Evolutionary conservation across 1,140 invertebrate genomes (phyloP).

Genomic region (Zaprionus taronus): DNA sequence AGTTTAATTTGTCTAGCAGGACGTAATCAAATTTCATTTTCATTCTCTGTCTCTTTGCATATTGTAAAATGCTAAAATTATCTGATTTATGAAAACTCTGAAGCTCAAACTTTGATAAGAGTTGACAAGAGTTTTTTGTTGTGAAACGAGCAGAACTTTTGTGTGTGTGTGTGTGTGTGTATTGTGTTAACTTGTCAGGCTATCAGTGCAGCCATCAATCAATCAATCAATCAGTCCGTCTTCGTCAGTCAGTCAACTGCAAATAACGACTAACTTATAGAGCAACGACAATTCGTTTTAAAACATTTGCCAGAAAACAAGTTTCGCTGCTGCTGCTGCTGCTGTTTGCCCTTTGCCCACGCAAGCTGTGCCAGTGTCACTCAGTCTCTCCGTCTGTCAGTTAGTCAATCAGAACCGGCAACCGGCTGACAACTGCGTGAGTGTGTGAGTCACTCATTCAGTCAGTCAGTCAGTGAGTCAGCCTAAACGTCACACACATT

Average conservation of each 20-base stretch:
- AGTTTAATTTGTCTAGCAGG: conserved; percentile 23
- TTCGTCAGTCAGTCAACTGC: conserved; percentile 30
- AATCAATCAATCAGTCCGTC: conserved; percentile 36
- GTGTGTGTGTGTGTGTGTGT: not conserved
- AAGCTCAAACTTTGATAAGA: not conserved
- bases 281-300: conserved; percentile 53
- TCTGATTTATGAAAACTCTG: conserved; percentile 12
- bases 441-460: conserved; percentile 26
- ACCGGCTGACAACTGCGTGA: conserved; percentile 25
- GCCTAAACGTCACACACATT: conserved; percentile 47
- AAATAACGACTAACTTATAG: conserved; percentile 55
- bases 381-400: conserved; percentile 28
- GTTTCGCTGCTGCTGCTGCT: conserved; percentile 34
- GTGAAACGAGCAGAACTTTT: not conserved
- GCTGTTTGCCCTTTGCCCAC: conserved; percentile 40
- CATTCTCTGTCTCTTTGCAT: not conserved
- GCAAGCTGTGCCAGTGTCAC: conserved; percentile 26
- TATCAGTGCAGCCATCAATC: conserved; percentile 36
- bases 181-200: conserved; percentile 33
- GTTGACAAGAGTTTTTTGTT: not conserved
- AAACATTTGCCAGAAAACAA: conserved; percentile 48
- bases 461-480: conserved; percentile 30
- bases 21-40: conserved; percentile 2
- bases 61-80: conserved; percentile 3
- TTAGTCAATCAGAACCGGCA: conserved; percentile 49